Evolutionary conservation across 1,140 invertebrate genomes (phyloP).

Genomic region (Drosophila novamexicana): DNA sequence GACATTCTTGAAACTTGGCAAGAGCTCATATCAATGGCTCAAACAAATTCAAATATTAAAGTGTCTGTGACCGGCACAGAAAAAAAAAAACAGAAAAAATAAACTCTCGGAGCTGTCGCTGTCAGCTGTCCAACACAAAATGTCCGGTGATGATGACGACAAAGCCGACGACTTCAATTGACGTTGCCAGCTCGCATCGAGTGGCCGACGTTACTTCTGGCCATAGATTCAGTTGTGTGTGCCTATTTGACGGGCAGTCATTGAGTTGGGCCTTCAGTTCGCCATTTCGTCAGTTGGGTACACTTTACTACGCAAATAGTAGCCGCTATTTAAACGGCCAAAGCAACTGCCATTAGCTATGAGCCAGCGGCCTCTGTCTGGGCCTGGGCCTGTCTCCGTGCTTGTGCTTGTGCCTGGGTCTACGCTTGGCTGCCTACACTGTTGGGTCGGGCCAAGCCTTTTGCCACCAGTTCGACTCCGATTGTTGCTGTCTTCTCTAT

Average conservation of each 20-base stretch:
- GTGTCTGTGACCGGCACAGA: conserved; percentile 12
- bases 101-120: conserved; percentile 24
- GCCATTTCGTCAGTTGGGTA: conserved; percentile 54
- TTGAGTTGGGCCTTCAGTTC: conserved; percentile 33
- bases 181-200: conserved; percentile 33
- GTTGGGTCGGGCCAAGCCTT: conserved; percentile 25
- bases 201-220: conserved; percentile 25
- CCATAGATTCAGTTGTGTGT: conserved; percentile 11
- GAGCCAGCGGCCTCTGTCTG: conserved; percentile 10
- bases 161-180: conserved; percentile 27
- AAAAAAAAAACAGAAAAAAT: not conserved
- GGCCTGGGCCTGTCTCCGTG: conserved; percentile 12
- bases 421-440: conserved; percentile 61
- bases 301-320: conserved; percentile 79
- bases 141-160: conserved; percentile 19
- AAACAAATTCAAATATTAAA: conserved; percentile 22
- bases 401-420: conserved; percentile 34
- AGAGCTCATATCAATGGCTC: conserved; percentile 20
- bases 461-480: conserved; percentile 36
- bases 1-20: conserved; percentile 4
- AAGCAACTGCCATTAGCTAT: conserved; percentile 74
- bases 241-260: conserved; percentile 31
- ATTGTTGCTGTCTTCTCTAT: conserved; percentile 64
- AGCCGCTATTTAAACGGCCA: conserved; percentile 63
- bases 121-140: conserved; percentile 12